These are phyloP conservation scores for Dasyornis broadbenti DNA, from an alignment of 2,113 vertebrate genomes.

Conservation along the genomic window DNA sequence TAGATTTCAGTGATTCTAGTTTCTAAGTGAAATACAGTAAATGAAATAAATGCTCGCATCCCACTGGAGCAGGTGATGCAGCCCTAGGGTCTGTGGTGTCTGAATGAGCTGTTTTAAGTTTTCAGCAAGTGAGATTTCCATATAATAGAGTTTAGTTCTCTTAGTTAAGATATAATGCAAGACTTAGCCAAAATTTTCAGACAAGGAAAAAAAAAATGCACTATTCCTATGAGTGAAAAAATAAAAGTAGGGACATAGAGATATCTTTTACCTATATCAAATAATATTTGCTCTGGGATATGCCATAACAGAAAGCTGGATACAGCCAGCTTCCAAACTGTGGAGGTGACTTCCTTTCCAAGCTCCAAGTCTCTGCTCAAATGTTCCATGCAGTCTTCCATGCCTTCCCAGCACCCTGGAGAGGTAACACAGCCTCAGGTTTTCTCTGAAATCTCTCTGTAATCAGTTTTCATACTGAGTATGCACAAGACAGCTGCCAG, in stretches of 20 bases:
- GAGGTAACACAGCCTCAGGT: background rate
- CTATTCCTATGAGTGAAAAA: background rate
- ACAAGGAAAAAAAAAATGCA: rapidly evolving
- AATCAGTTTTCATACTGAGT: background rate
- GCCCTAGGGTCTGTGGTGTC: background rate
- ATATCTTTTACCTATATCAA: background rate
- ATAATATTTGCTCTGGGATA: background rate
- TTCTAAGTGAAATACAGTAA: background rate
- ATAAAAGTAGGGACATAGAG: background rate
- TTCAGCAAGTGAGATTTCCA: background rate
- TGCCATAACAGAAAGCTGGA: background rate
- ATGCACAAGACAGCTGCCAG: background rate
- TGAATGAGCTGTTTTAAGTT: background rate
- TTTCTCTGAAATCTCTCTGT: background rate
- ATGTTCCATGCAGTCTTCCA: background rate
- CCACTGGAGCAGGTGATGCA: background rate
- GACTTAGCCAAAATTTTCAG: background rate
- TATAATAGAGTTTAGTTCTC: background rate
- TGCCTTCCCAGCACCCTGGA: background rate
- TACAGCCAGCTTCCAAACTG: background rate
- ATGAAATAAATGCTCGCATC: background rate
- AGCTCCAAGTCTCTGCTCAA: background rate
- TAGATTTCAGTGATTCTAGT: background rate
- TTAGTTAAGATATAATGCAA: background rate
- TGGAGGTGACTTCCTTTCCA: background rate